Evolutionary conservation across 2,888 invertebrate species (phyloP).

Genomic region (Elysia crispata): DNA sequence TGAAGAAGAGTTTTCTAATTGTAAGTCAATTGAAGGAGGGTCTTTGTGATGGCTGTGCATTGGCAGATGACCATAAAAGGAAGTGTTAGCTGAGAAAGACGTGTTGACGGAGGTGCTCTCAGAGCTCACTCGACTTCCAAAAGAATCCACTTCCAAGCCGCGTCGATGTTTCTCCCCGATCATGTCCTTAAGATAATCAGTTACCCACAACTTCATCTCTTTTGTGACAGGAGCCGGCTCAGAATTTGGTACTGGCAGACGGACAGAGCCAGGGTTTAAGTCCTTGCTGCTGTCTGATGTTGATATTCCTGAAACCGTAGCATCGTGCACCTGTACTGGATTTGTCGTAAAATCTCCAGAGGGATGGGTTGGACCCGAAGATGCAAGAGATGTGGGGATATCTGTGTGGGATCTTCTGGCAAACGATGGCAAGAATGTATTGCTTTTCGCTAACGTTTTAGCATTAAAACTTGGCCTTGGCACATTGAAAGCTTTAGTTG

Average conservation of each 20-base stretch:
- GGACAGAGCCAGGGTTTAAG: too few species aligned
- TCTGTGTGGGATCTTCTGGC: constrained; percentile 2
- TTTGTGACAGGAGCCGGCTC: not conserved
- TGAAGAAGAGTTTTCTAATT: not conserved
- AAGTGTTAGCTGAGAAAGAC: constrained; percentile 28
- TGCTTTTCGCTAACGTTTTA: constrained; percentile 18
- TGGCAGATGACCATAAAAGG: constrained; percentile 34
- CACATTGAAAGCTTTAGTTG: not conserved
- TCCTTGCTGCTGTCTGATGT: too few species aligned
- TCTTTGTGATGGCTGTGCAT: not conserved
- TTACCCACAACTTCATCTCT: constrained; percentile 31
- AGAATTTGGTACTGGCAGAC: too few species aligned
- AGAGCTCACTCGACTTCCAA: constrained; percentile 14
- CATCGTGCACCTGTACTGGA: too few species aligned
- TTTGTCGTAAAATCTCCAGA: not conserved
- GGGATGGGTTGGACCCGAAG: not conserved
- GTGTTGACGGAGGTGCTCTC: constrained; percentile 22
- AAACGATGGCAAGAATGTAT: constrained; percentile 18
- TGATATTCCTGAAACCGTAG: too few species aligned
- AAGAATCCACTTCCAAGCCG: constrained; percentile 11
- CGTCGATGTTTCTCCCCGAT: constrained; percentile 13
- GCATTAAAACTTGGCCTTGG: constrained; percentile 47
- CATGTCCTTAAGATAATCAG: constrained; percentile 27
- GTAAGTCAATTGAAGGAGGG: not conserved
- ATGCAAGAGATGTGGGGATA: not conserved